Conservation (phyloP, 1,140 invertebrate species). For the Dendrolimus punctatus region DNA sequence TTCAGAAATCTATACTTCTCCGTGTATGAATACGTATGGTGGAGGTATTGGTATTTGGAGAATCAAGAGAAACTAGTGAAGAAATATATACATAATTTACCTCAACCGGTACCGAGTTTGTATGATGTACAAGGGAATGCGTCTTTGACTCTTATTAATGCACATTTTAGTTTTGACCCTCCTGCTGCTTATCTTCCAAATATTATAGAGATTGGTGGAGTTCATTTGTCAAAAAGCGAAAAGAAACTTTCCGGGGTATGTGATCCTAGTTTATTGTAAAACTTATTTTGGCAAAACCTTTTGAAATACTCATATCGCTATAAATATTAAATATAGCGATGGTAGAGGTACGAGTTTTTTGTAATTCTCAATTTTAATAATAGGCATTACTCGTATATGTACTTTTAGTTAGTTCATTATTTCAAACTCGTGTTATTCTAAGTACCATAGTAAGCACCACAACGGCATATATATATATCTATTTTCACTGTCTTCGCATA, state of each 20-base stretch:
- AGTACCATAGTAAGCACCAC: too few relatives aligned
- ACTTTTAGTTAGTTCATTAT: too few relatives aligned
- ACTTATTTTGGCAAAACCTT: not conserved
- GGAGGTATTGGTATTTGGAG: constrained; percentile 43
- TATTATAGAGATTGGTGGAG: constrained; percentile 74
- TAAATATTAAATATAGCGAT: too few relatives aligned
- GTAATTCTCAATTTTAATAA: too few relatives aligned
- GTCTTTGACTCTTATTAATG: constrained; percentile 67
- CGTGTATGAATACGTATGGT: constrained; percentile 45
- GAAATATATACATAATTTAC: constrained; percentile 42
- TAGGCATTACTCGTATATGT: too few relatives aligned
- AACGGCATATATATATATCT: too few relatives aligned
- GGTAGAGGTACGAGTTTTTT: too few relatives aligned
- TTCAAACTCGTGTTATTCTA: too few relatives aligned
- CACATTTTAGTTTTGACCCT: constrained; percentile 58
- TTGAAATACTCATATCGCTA: not conserved
- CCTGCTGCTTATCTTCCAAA: constrained; percentile 67
- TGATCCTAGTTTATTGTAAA: not conserved
- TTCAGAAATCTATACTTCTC: constrained; percentile 51
- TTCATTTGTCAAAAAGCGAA: constrained; percentile 65
- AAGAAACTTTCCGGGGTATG: constrained; percentile 39
- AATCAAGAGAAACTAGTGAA: constrained; percentile 50
- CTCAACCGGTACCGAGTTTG: constrained; percentile 57
- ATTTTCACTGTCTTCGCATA: too few relatives aligned
- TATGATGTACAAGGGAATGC: constrained; percentile 64